phyloP scores from a whole-genome alignment of 2,888 invertebrate species.

The Onthophagus sagittarius region DNA sequence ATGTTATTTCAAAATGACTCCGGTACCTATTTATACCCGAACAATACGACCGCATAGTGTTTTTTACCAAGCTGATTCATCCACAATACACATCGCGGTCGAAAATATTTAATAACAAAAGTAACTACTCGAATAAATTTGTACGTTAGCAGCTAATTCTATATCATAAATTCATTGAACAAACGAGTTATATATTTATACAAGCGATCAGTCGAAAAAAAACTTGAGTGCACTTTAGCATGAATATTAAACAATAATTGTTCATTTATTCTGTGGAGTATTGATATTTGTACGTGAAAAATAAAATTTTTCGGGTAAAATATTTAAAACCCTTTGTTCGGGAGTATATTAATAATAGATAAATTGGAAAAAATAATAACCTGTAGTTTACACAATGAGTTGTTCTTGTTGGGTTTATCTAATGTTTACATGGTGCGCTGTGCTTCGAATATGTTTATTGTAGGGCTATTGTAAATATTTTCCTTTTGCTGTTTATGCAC shows the following conservation, averaged over 20 bases:
- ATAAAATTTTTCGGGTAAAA: background rate
- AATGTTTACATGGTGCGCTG: background rate
- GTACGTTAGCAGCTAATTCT: background rate
- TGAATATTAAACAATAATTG: background rate
- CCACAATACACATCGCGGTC: background rate
- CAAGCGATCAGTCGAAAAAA: background rate
- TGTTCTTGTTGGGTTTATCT: background rate
- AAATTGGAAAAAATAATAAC: background rate
- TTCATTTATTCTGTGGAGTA: background rate
- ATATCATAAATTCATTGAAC: background rate
- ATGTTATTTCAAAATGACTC: background rate
- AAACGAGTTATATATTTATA: background rate
- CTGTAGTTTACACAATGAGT: background rate
- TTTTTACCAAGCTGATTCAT: background rate
- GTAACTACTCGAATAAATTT: background rate
- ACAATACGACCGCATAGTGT: background rate
- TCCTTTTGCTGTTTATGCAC: background rate
- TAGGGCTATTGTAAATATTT: background rate
- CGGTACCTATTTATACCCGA: background rate
- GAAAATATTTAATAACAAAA: background rate
- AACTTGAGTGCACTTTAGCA: background rate
- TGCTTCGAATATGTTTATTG: background rate
- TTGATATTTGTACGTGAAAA: background rate
- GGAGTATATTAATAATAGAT: background rate
- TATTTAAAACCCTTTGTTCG: background rate